These are phyloP conservation scores for Mustelus asterias DNA, from an alignment of 2,113 vertebrate species.

Conservation along the genomic window DNA sequence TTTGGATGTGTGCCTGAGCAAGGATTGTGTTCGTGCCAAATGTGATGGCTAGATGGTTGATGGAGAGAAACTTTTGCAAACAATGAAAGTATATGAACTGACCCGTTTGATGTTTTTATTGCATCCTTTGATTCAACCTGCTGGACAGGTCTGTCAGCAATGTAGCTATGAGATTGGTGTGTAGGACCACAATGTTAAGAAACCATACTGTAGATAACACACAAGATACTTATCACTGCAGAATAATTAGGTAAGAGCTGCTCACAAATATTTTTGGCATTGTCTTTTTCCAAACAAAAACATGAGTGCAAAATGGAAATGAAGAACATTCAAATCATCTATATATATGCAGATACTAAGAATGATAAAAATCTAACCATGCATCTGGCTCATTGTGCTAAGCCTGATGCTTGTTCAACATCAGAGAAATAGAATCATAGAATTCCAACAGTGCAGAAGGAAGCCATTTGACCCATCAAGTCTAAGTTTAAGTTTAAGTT, in stretches of 20 bases:
- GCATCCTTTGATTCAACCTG: background rate
- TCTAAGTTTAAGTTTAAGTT: too few species aligned
- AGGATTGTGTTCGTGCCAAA: too few species aligned
- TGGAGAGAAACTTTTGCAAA: too few species aligned
- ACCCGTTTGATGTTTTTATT: too few species aligned
- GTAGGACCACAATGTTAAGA: background rate
- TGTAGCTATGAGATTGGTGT: background rate
- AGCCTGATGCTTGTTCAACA: background rate
- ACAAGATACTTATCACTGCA: background rate
- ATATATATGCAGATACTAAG: background rate
- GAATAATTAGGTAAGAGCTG: background rate
- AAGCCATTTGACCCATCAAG: too few species aligned
- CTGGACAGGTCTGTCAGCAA: background rate
- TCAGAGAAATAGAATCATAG: background rate
- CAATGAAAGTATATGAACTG: too few species aligned
- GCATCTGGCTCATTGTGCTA: background rate
- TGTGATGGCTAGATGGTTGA: too few species aligned
- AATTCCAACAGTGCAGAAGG: too few species aligned
- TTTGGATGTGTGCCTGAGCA: too few species aligned
- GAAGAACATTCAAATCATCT: background rate
- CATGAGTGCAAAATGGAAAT: background rate
- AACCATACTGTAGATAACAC: background rate
- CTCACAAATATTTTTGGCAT: background rate
- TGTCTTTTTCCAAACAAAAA: background rate
- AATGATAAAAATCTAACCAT: background rate